A percentile compares a stretch with the other conserved stretches of the same genome.
phyloP scores from a whole-genome alignment of 2,113 vertebrate genomes.

The Lepisosteus osseus region DNA sequence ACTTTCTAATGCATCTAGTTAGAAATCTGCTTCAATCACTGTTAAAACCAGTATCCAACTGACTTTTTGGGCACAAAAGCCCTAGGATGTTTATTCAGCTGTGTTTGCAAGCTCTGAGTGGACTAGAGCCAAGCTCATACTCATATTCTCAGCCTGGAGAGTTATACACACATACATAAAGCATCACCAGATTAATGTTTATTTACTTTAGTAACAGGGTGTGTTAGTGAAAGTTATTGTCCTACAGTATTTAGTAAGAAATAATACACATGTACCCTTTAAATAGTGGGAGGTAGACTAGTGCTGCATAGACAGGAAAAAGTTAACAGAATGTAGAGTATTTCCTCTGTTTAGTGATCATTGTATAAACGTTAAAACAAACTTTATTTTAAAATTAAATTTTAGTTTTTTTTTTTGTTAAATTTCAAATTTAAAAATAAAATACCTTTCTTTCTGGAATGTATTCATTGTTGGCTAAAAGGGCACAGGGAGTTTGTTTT shows the following conservation, averaged over 20 bases:
- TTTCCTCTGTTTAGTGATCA: no score
- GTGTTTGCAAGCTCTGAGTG: slow-evolving; percentile 46
- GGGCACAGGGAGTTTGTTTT: no score
- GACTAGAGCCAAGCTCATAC: slow-evolving; percentile 33
- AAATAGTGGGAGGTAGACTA: neutral
- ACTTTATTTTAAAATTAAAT: no score
- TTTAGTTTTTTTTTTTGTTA: no score
- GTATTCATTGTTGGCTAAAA: no score
- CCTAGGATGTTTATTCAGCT: slow-evolving; percentile 71
- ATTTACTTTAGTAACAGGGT: slow-evolving; percentile 70
- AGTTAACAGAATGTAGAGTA: no score
- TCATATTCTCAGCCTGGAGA: slow-evolving; percentile 21
- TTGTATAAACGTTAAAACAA: no score
- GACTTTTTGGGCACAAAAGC: slow-evolving; percentile 46
- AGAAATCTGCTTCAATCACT: slow-evolving; percentile 46
- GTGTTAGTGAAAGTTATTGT: slow-evolving; percentile 60
- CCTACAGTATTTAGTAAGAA: slow-evolving; percentile 62
- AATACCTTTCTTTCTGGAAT: no score
- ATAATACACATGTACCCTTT: slow-evolving; percentile 51
- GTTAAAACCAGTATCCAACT: slow-evolving; percentile 24
- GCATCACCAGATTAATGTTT: slow-evolving; percentile 30
- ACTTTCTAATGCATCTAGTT: slow-evolving; percentile 40
- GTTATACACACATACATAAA: slow-evolving; percentile 11
- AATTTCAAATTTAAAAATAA: no score
- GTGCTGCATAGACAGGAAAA: no score